Evolutionary conservation across 2,113 vertebrate species (phyloP).

Genomic region (Arvicanthis niloticus): DNA sequence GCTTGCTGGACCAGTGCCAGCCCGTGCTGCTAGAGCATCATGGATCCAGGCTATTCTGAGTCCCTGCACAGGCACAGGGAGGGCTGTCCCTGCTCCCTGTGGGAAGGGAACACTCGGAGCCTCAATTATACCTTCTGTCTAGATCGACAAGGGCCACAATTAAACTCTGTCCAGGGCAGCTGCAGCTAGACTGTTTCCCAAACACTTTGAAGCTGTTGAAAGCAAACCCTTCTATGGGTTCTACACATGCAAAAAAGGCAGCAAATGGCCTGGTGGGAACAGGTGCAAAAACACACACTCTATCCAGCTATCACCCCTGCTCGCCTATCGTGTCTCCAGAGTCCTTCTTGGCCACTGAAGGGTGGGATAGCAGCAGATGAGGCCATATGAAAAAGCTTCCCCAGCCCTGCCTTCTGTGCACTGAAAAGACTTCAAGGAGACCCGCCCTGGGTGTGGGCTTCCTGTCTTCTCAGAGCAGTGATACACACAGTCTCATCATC

Average conservation of each 20-base stretch:
- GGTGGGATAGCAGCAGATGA: not conserved
- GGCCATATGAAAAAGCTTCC: not conserved
- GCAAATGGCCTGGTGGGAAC: not conserved
- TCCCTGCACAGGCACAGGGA: not conserved
- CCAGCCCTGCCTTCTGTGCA: not conserved
- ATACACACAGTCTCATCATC: not conserved
- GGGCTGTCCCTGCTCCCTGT: not conserved
- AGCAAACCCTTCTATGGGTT: slow-evolving; percentile 56
- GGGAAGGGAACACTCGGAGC: not conserved
- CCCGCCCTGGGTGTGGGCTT: not conserved
- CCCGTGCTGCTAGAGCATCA: not conserved
- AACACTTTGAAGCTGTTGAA: slow-evolving; percentile 26
- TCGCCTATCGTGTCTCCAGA: accelerated
- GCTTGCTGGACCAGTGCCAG: accelerated
- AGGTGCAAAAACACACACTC: not conserved
- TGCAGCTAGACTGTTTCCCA: slow-evolving; percentile 53
- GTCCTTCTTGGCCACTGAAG: not conserved
- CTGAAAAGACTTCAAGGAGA: not conserved
- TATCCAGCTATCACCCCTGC: accelerated
- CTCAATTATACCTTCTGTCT: not conserved
- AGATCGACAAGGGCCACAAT: not conserved
- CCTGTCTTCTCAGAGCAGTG: not conserved
- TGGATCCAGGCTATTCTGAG: not conserved
- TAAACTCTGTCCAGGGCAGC: not conserved
- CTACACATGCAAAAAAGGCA: not conserved